Conservation (phyloP, 2,888 invertebrate species). For the Leptopilina myrica region DNA sequence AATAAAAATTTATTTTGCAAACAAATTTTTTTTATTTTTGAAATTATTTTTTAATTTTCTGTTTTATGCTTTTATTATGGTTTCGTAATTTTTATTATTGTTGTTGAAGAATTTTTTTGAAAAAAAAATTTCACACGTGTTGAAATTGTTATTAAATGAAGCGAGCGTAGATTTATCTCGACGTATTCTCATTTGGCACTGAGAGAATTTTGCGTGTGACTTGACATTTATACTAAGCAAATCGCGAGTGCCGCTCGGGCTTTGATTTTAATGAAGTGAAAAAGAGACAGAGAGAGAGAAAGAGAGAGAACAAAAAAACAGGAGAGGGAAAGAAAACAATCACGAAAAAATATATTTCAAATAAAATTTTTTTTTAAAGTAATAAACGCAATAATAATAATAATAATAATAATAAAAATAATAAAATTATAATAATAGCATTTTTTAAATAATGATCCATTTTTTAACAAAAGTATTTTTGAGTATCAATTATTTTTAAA, state of each 20-base stretch:
- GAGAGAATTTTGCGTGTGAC: slow-evolving; percentile 62
- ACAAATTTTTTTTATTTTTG: too few species aligned
- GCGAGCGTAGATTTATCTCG: slow-evolving; percentile 44
- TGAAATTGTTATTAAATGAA: neutral
- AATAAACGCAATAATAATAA: too few species aligned
- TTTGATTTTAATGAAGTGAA: neutral
- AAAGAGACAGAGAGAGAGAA: too few species aligned
- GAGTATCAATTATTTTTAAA: neutral
- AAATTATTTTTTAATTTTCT: too few species aligned
- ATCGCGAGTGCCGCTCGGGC: neutral
- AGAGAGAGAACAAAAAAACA: too few species aligned
- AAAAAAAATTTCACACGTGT: slow-evolving; percentile 1
- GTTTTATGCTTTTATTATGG: too few species aligned
- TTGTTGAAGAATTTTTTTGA: too few species aligned
- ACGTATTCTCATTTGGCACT: slow-evolving; percentile 60
- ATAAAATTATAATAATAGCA: too few species aligned
- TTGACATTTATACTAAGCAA: slow-evolving; percentile 59
- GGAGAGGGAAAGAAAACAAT: slow-evolving; percentile 1
- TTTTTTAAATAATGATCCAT: slow-evolving; percentile 54
- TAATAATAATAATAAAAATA: neutral
- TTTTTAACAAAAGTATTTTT: neutral
- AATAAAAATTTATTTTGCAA: too few species aligned
- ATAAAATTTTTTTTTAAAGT: neutral
- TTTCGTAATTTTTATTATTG: too few species aligned
- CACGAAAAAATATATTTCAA: neutral